Evolutionary conservation across 30 jellyfish, hydroid and myxozoan species (phyloP).

Genomic region (Rhopilema esculentum): DNA sequence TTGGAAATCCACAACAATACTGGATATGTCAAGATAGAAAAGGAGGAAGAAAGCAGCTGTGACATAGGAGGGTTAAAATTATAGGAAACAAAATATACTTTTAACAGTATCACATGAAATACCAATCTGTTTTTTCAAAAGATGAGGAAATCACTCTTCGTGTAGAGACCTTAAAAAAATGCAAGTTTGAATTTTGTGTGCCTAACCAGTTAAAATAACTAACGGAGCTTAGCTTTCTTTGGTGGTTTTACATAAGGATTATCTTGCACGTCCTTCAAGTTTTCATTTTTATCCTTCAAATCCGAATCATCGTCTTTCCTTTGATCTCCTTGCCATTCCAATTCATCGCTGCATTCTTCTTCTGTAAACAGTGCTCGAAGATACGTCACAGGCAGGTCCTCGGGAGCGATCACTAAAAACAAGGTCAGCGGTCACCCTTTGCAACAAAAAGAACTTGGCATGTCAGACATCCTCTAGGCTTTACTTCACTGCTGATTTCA

Average conservation of each 20-base stretch:
- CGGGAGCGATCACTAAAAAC: slow-evolving; percentile 65
- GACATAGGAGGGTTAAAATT: too few species aligned
- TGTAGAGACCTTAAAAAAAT: too few species aligned
- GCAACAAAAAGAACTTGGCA: too few species aligned
- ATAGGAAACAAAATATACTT: too few species aligned
- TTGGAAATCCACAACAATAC: too few species aligned
- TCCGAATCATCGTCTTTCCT: slow-evolving; percentile 49
- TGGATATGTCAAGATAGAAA: too few species aligned
- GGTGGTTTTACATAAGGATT: slow-evolving; percentile 68
- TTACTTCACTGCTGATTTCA: too few species aligned
- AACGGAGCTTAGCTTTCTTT: slow-evolving; percentile 47
- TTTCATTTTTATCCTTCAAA: slow-evolving; percentile 38
- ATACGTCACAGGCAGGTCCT: slow-evolving; percentile 35
- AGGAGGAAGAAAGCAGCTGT: too few species aligned
- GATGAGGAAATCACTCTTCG: too few species aligned
- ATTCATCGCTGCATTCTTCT: slow-evolving; percentile 17
- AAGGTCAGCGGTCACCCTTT: too few species aligned
- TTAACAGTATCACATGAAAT: too few species aligned
- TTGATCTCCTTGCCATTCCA: slow-evolving; percentile 5
- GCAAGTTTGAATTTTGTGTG: neutral
- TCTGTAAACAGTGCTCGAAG: slow-evolving; percentile 64
- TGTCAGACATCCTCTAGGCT: neutral
- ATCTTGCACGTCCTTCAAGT: slow-evolving; percentile 51
- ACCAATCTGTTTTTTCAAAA: too few species aligned
- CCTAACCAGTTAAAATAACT: neutral